Evolutionary conservation across 2,797 vertebrate genomes (phyloP), one percentile per base, ranked within the genome.

Genomic region (Taenioides sp.): DNA sequence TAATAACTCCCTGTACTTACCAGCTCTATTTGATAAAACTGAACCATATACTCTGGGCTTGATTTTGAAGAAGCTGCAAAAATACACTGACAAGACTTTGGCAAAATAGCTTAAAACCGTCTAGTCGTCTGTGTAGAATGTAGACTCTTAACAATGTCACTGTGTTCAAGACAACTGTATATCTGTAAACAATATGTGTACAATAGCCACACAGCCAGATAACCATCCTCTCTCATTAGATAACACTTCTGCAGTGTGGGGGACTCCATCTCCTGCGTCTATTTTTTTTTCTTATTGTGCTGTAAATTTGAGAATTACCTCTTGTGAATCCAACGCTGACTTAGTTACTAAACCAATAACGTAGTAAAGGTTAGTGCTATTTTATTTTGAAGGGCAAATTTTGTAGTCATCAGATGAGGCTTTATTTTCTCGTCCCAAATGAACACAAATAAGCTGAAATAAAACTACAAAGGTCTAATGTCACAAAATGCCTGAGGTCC

Each of bases 231-330:
- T 88, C 80, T 89, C 84, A 87, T 80, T 86, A 83, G 82, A 72
- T 77, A 82, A 86, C 88, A 88, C 86, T 79, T 75, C 79, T 81
- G 81, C 77, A 14, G 80, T 84, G 73, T 79, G 73, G 79, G 82
- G 83, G 80, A 79, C 69, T 37, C 28, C 34, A 2, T 37, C 34
- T 37, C 34, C 16, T 57, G 52, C 7, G 31, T 31, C 65, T 20
- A 70, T 40, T 49, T 40, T 59, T 72, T 80, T 78, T 31, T 62
- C 18, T 73, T 83, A 28, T 82, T 86, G 81, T 90, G 89, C 87
- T 92, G 91, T 91, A 86, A 43, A 81, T 88, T 87, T 90, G 77
- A 87, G 70, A 88, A 86, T 90, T 84, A 91, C 91, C 92, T 92
- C 91, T 88, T 87, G 80, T 84, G 49, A 92, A 89, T 85, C 87